Evolutionary conservation across 1,140 invertebrate species (phyloP).

Genomic region (Chymomyza costata): DNA sequence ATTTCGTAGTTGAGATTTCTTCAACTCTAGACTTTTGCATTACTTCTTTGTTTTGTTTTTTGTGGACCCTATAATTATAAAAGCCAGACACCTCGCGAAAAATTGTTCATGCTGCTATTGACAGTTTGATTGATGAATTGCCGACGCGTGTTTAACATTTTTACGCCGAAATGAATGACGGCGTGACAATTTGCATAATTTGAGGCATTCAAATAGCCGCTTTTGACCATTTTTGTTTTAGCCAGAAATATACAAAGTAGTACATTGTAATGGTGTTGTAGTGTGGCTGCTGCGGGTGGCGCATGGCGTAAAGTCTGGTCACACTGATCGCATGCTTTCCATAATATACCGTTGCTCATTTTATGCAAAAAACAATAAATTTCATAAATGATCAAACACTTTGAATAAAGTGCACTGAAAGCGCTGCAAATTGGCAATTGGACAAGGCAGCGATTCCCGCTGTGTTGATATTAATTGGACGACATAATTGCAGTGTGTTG

Average conservation of each 20-base stretch:
- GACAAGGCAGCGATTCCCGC: conserved; percentile 41
- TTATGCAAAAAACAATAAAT: conserved; percentile 56
- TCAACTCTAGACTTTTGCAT: too few relatives aligned
- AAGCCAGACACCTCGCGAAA: conserved; percentile 24
- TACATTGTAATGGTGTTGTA: too few relatives aligned
- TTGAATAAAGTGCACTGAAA: conserved; percentile 51
- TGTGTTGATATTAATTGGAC: conserved; percentile 74
- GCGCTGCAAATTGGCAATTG: conserved; percentile 10
- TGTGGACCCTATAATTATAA: conserved; percentile 32
- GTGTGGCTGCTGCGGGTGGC: too few relatives aligned
- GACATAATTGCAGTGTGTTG: conserved; percentile 72
- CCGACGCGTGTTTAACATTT: conserved; percentile 33
- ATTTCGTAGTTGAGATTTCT: too few relatives aligned
- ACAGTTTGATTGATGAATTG: conserved; percentile 60
- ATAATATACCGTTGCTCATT: conserved; percentile 48
- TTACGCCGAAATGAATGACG: conserved; percentile 31
- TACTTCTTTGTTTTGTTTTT: too few relatives aligned
- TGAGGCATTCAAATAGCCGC: conserved; percentile 5
- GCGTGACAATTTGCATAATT: conserved; percentile 42
- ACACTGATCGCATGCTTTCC: too few relatives aligned
- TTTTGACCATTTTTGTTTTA: too few relatives aligned
- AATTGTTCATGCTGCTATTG: conserved; percentile 35
- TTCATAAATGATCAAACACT: conserved; percentile 49
- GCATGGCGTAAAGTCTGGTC: too few relatives aligned
- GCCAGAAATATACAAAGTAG: too few relatives aligned